Evolutionary conservation across 2,113 vertebrate genomes (phyloP).

Genomic region (Austrofundulus limnaeus): DNA sequence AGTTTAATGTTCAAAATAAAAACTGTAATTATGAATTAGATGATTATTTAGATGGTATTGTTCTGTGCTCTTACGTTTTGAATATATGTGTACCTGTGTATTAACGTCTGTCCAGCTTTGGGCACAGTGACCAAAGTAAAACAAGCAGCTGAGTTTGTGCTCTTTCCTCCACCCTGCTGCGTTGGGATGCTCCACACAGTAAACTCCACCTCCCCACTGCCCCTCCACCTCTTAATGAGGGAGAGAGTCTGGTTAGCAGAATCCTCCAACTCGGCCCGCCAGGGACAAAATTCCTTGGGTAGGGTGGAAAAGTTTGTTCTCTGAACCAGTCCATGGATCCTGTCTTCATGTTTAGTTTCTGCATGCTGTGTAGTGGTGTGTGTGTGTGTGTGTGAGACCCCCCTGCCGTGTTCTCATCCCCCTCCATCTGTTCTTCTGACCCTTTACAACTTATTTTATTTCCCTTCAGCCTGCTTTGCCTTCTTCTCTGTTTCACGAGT

Average conservation of each 20-base stretch:
- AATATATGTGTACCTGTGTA: not conserved
- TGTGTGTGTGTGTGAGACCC: constrained; percentile 13
- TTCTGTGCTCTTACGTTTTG: no score
- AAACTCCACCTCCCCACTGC: constrained; percentile 99
- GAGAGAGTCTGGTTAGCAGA: constrained; percentile 99
- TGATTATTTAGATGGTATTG: no score
- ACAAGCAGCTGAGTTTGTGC: constrained; percentile 69
- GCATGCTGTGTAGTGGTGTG: constrained; percentile 75
- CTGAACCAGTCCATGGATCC: constrained; percentile 92
- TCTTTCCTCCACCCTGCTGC: constrained; percentile 95
- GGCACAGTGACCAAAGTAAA: not conserved
- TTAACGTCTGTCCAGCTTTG: not conserved
- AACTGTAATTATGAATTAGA: no score
- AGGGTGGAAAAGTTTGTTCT: constrained; percentile 79
- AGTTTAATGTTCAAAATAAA: no score
- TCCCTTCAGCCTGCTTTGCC: constrained; percentile 31
- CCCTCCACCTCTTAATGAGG: constrained; percentile 99
- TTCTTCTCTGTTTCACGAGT: constrained; percentile 76
- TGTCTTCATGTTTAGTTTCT: constrained; percentile 75
- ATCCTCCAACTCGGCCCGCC: constrained; percentile 99
- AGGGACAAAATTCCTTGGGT: constrained; percentile 99
- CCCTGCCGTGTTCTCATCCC: not conserved
- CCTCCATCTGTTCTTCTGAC: constrained; percentile 5
- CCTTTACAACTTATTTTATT: not conserved
- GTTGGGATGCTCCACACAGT: constrained; percentile 90